Percentiles rank a stretch among this genome's conserved stretches.
These are phyloP conservation scores for Xiphophorus hellerii DNA, from an alignment of 2,113 vertebrate genomes.

Conservation along the genomic window DNA sequence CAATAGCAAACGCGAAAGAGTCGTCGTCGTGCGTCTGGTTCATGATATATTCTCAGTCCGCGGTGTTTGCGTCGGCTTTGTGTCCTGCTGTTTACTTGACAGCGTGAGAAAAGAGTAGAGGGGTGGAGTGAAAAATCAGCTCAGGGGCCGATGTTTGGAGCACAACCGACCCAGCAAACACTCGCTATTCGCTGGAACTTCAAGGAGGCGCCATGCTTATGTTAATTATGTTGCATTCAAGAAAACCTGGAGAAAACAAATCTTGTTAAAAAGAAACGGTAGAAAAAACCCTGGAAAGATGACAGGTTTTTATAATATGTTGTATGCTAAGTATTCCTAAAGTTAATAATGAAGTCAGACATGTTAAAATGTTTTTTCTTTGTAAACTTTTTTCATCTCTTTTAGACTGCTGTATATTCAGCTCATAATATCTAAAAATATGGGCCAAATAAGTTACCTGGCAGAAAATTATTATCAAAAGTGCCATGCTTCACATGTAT, in stretches of 20 bases:
- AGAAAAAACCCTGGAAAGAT: background rate
- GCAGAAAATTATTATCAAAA: too few relatives aligned
- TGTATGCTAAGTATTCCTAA: background rate
- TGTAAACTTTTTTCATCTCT: background rate
- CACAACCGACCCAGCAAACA: background rate
- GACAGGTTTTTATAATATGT: background rate
- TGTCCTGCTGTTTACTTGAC: constrained; percentile 45
- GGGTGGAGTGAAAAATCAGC: constrained; percentile 33
- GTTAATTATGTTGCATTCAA: constrained; percentile 24
- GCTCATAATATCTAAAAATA: background rate
- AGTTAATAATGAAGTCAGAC: background rate
- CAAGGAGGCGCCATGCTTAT: constrained; percentile 17
- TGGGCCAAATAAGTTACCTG: background rate
- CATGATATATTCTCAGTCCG: background rate
- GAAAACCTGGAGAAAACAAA: background rate
- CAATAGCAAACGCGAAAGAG: background rate
- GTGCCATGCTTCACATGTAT: too few relatives aligned
- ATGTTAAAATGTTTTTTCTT: background rate
- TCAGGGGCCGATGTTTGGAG: constrained; percentile 1
- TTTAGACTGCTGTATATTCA: background rate
- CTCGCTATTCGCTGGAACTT: constrained; percentile 45
- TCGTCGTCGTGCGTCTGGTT: background rate
- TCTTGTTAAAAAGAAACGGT: background rate
- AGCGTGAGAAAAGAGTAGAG: constrained; percentile 62
- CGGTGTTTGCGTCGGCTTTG: background rate